These are phyloP conservation scores for Lepidocolaptes lacrymiger DNA, from an alignment of 2,797 vertebrate species.

Conservation along the genomic window DNA sequence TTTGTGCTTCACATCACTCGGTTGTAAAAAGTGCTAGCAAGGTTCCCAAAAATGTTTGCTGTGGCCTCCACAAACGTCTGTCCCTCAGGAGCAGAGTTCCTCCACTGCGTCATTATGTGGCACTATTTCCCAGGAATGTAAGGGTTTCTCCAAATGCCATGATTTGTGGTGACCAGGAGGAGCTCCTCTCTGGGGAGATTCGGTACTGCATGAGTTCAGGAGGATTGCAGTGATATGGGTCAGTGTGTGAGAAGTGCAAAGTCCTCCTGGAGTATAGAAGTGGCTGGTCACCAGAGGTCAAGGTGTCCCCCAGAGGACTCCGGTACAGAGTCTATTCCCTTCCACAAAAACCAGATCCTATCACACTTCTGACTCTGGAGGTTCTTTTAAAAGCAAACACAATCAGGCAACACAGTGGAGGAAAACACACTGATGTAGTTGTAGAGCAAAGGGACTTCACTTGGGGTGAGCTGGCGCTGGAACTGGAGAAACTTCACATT, in stretches of 20 bases:
- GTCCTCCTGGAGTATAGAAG: neutral
- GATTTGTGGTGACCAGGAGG: neutral
- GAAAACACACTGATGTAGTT: neutral
- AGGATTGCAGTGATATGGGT: neutral
- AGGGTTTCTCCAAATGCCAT: neutral
- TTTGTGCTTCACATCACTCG: neutral
- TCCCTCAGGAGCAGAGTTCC: neutral
- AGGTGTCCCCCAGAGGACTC: neutral
- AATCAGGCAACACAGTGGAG: neutral
- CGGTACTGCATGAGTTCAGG: rapidly evolving
- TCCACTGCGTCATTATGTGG: rapidly evolving
- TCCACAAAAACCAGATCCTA: neutral
- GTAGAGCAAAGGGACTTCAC: neutral
- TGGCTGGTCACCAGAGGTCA: neutral
- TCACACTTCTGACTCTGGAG: neutral
- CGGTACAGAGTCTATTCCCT: neutral
- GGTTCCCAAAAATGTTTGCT: neutral
- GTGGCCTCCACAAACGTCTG: neutral
- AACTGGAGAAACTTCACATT: neutral
- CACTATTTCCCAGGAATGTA: neutral
- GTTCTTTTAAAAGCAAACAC: neutral
- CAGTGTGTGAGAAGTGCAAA: neutral
- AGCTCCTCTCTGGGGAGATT: neutral
- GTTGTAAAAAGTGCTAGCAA: neutral
- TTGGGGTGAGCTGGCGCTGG: neutral